Base-by-base conservation (phyloP, 2,113 vertebrate genomes). In the Illadopsis cleaveri region DNA sequence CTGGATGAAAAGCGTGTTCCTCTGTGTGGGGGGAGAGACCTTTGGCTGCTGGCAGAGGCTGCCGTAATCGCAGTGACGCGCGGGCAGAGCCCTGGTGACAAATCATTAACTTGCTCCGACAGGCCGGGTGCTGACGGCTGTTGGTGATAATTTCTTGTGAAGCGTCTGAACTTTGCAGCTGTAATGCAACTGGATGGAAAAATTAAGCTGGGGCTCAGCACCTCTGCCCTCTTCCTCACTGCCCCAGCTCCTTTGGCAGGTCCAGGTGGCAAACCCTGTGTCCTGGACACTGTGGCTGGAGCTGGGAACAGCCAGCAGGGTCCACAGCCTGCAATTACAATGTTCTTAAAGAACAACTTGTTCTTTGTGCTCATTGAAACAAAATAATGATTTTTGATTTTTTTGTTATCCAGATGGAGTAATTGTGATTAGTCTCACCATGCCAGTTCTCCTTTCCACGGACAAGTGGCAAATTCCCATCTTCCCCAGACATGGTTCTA, bases 91-190 rank as follows among this genome's bases (percentile, higher is more conserved):
- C 93, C 94, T 15, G 82, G 96, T 96, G 96, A 96, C 97, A 97
- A 97, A 97, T 96, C 96, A 93, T 97, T 97, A 96, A 97, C 97
- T 94, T 91, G 91, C 95, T 86, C 76, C 10, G 95, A 97, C 97
- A 97, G 97, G 97, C 96, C 28, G 89, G 90, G 72, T 72, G 79
- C 95, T 96, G 97, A 96, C 71, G 90, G 93, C 81, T 95, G 91
- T 84, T 95, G 95, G 91, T 92, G 95, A 87, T 97, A 97, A 97
- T 97, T 96, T 70, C 95, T 84, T 94, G 81, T 96, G 97, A 97
- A 97, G 94, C 86, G 11, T 92, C 90, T 97, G 97, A 97, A 96
- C 96, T 97, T 96, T 80, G 28, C 92, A 90, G 96, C 66, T 96
- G 94, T 82, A 86, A 96, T 93, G 92, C 87, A 80, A 47, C 85